These are phyloP conservation scores for Leuciscus waleckii DNA, from an alignment of 2,797 vertebrate species.

Conservation along the genomic window DNA sequence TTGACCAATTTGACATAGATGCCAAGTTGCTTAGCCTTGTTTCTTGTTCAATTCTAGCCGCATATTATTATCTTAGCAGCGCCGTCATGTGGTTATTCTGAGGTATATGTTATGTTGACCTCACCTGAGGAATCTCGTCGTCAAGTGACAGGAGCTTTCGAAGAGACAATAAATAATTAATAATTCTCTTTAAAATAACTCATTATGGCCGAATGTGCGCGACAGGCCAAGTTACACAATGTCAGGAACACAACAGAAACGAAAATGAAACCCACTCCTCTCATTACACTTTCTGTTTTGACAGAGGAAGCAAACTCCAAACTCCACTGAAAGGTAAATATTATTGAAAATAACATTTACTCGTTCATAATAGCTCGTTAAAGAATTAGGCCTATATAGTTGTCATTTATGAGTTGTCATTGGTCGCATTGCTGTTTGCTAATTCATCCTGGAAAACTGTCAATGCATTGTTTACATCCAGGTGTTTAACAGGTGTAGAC, in stretches of 20 bases:
- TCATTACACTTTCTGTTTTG: conserved; percentile 50
- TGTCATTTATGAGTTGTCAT: background rate
- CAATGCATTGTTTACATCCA: background rate
- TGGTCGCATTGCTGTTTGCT: background rate
- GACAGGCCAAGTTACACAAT: background rate
- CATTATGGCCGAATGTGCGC: conserved; percentile 49
- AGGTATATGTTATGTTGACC: background rate
- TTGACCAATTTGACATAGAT: background rate
- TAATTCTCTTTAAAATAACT: conserved; percentile 54
- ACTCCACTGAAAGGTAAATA: background rate
- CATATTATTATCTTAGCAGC: background rate
- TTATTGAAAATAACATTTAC: background rate
- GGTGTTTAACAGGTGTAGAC: background rate
- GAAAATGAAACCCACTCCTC: conserved; percentile 48
- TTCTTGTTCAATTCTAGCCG: background rate
- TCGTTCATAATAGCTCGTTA: background rate
- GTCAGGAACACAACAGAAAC: background rate
- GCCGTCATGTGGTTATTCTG: background rate
- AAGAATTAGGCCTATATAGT: background rate
- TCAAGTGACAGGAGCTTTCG: background rate
- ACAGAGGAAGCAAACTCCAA: conserved; percentile 9
- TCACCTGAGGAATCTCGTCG: background rate
- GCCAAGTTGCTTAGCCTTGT: background rate
- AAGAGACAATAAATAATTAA: background rate
- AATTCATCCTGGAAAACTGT: background rate